Evolutionary conservation across 2,888 invertebrate genomes (phyloP).

Genomic region (Sthenelais limicola): DNA sequence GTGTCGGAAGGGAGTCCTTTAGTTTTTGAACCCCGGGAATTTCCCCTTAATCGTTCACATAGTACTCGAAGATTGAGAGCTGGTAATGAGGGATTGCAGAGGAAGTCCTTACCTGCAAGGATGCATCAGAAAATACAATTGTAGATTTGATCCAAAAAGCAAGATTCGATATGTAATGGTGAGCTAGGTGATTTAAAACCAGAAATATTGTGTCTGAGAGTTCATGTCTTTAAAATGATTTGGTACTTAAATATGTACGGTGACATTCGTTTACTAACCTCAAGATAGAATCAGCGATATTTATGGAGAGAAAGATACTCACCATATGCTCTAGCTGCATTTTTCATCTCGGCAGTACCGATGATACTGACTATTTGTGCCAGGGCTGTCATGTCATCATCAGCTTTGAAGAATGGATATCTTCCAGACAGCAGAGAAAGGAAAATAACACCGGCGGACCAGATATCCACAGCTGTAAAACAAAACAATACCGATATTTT

Average conservation of each 20-base stretch:
- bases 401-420: constrained; percentile 88
- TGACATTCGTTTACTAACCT: too few relatives aligned
- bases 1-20: background rate
- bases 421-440: constrained; percentile 83
- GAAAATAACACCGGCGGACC: constrained; percentile 91
- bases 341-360: constrained; percentile 81
- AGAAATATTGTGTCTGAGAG: too few relatives aligned
- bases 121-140: constrained; percentile 21
- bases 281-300: too few relatives aligned
- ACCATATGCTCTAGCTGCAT: constrained; percentile 81
- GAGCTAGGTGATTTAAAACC: too few relatives aligned
- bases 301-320: too few relatives aligned
- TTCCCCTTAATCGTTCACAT: constrained; percentile 68
- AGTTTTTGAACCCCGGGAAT: background rate
- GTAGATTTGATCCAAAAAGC: background rate
- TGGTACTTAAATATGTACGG: too few relatives aligned
- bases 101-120: constrained; percentile 63
- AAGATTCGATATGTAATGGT: too few relatives aligned
- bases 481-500: too few relatives aligned
- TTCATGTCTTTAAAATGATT: too few relatives aligned
- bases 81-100: constrained; percentile 56
- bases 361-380: constrained; percentile 87
- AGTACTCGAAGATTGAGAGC: constrained; percentile 69
- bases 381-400: constrained; percentile 84
- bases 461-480: constrained; percentile 84